Conservation (phyloP, 2,113 vertebrate species). For the Elephas maximus region DNA sequence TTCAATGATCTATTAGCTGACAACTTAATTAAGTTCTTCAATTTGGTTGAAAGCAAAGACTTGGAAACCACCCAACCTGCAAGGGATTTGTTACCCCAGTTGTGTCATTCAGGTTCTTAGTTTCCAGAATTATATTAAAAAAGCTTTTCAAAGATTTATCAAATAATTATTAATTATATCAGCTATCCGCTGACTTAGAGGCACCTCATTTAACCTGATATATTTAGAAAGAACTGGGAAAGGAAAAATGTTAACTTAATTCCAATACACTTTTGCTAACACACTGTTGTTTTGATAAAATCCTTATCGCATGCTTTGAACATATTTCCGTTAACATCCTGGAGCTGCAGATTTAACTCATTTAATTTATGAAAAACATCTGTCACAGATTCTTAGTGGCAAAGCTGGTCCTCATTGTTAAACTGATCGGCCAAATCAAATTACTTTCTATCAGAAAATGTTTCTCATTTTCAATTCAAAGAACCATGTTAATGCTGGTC, state of each 20-base stretch:
- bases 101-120: neutral
- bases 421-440: conserved; percentile 23
- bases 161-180: conserved; percentile 49
- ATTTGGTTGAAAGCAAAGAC: conserved; percentile 54
- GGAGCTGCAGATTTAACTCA: neutral
- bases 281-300: neutral
- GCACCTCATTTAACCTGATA: conserved; percentile 32
- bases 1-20: conserved; percentile 49
- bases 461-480: conserved; percentile 34
- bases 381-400: conserved; percentile 11
- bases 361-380: conserved; percentile 56
- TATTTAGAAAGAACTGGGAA: neutral
- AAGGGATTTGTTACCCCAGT: conserved; percentile 6
- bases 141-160: conserved; percentile 59
- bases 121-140: conserved; percentile 34
- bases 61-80: conserved; percentile 7
- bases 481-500: neutral
- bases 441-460: conserved; percentile 36
- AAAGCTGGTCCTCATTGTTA: conserved; percentile 37
- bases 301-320: neutral
- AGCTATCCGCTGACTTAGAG: conserved; percentile 49
- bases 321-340: conserved; percentile 35
- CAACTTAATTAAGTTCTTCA: conserved; percentile 64
- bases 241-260: conserved; percentile 53
- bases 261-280: conserved; percentile 38